Percentiles rank a stretch among this genome's conserved stretches.
Conservation (phyloP, 2,113 vertebrate species). For the Cephalopterus ornatus region DNA sequence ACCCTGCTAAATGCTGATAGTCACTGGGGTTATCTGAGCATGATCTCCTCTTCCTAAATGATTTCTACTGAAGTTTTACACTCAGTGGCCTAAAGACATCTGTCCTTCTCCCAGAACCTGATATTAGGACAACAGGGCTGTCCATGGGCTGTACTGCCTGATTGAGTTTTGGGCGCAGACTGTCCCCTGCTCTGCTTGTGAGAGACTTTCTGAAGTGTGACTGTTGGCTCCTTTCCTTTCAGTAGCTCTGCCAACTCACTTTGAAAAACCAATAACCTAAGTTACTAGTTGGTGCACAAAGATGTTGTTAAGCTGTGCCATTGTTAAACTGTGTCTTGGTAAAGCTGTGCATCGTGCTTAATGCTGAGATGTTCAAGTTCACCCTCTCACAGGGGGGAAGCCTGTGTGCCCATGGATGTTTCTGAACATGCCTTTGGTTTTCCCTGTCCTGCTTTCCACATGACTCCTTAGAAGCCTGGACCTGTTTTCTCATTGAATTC, state of each 20-base stretch:
- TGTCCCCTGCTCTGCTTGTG: not conserved
- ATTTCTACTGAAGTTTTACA: not conserved
- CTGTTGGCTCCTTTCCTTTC: not conserved
- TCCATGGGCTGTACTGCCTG: not conserved
- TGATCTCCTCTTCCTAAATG: not conserved
- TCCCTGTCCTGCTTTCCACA: not conserved
- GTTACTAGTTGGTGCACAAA: not conserved
- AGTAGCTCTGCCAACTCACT: not conserved
- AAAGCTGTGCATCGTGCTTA: not conserved
- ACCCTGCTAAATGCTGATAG: not conserved
- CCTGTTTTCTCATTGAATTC: not conserved
- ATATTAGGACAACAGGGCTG: not conserved
- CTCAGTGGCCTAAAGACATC: accelerated
- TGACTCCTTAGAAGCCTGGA: not conserved
- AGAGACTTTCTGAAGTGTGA: not conserved
- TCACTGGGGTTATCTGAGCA: not conserved
- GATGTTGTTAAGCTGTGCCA: accelerated
- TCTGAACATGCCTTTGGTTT: not conserved
- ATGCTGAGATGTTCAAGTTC: not conserved
- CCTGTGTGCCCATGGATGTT: not conserved
- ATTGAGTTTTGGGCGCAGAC: not conserved
- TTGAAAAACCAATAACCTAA: not conserved
- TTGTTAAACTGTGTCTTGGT: not conserved
- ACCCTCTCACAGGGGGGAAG: not conserved
- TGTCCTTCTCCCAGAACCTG: not conserved